phyloP scores from a whole-genome alignment of 2,888 invertebrate species.

The Lissonota sp. region DNA sequence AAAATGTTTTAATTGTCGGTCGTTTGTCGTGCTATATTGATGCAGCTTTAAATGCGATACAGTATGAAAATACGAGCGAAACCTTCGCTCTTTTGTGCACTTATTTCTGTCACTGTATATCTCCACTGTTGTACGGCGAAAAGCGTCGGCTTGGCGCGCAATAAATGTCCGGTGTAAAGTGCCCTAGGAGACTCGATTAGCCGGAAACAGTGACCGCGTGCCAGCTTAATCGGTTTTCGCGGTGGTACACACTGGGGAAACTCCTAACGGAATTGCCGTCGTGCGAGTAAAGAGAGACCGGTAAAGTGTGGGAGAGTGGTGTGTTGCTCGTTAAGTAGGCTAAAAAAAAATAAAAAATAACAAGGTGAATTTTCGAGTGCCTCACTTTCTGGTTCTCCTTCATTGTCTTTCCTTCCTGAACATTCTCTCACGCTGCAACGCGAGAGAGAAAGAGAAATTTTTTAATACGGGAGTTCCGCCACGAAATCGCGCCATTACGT shows the following conservation, averaged over 20 bases:
- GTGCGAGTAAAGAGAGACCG: slow-evolving; percentile 5
- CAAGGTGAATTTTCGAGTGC: slow-evolving; percentile 43
- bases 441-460: background rate
- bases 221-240: slow-evolving; percentile 55
- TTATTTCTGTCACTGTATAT: slow-evolving; percentile 1
- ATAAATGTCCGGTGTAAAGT: slow-evolving; percentile 58
- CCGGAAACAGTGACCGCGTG: slow-evolving; percentile 55
- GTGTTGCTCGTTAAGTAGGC: slow-evolving; percentile 41
- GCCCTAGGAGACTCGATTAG: slow-evolving; percentile 52
- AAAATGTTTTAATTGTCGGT: background rate
- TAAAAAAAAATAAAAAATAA: slow-evolving; percentile 54
- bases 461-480: slow-evolving; percentile 59
- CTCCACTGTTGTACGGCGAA: slow-evolving; percentile 1
- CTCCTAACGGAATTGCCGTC: background rate
- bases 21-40: background rate
- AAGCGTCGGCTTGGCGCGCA: slow-evolving; percentile 23
- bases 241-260: slow-evolving; percentile 21
- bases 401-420: slow-evolving; percentile 12
- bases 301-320: background rate
- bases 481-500: slow-evolving; percentile 63
- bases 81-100: background rate
- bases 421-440: slow-evolving; percentile 17
- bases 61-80: background rate
- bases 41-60: background rate
- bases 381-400: slow-evolving; percentile 9